Evolutionary conservation across 2,888 invertebrate species (phyloP), one percentile per base, ranked within the genome.

Genomic region (Hemicrepidius hirtus): DNA sequence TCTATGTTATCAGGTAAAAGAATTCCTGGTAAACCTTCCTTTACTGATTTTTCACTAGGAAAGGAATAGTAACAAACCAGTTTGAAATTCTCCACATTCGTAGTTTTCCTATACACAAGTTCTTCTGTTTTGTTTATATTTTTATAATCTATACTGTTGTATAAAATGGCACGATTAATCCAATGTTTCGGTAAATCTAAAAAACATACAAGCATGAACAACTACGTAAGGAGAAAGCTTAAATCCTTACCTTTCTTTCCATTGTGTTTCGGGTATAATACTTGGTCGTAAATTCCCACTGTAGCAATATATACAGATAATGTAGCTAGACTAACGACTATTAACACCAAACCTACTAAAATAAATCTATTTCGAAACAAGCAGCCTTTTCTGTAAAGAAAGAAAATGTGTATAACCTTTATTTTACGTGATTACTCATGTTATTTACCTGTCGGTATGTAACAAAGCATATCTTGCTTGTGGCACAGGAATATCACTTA

Each of bases 1-100:
- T 94, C 91, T 32, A 96, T 89, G 78, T 88, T 86, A 37, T 86
- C 82, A 5, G 93, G 91, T 86, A 82, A 65, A 93, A 85, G 73
- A 84, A 83, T 65, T 80, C 80, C 67, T 76, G 79, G 78, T 83
- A 84, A 24, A 20, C 50, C 64, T 7, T 16, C 13, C 3, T 66
- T 49, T 20, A 40, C 20, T 10, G 80, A 71, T 12, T 76, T 59
- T 40, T 73, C 62, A 12, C 71, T 76, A 3, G 92, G 91, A 73
- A 90, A 87, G 76, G 89, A 89, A 85, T 94, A 95, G 85, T 95
- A 95, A 82, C 95, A 95, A 10, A 93, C 90, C 66, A 91, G 76
- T 76, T 82, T 84, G 49, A 75, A 80, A 65, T 75, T 74, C n/a
- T 28, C 32, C 18, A 55, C 35, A 28, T 28, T 28, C 32, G 16